These are phyloP conservation scores for Thermophis baileyi DNA, from an alignment of 2,113 vertebrate species.

Conservation along the genomic window DNA sequence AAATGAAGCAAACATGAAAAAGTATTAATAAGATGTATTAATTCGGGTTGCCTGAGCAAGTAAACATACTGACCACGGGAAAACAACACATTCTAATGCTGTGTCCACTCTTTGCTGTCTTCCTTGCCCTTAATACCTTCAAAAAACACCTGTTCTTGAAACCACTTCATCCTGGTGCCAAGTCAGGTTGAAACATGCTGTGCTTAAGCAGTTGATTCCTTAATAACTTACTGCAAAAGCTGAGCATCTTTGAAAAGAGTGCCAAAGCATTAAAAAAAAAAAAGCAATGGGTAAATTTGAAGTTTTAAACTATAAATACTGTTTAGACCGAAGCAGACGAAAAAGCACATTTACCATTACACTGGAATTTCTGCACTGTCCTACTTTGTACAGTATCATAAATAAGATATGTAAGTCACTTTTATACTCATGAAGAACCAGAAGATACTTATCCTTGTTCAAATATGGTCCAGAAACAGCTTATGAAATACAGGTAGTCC, in stretches of 20 bases:
- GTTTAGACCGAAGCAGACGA: background rate
- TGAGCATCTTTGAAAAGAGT: background rate
- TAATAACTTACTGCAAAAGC: slow-evolving; percentile 4
- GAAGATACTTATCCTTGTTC: background rate
- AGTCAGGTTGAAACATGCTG: slow-evolving; percentile 7
- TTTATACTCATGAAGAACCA: background rate
- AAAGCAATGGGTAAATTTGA: slow-evolving; percentile 9
- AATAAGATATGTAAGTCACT: slow-evolving; percentile 9
- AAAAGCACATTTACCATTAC: background rate
- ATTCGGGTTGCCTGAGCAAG: slow-evolving; percentile 21
- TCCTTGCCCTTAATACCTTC: slow-evolving; percentile 26
- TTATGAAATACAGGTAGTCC: background rate
- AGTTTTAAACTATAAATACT: background rate
- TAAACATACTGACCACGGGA: slow-evolving; percentile 8
- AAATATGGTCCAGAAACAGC: background rate
- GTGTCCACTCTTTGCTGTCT: slow-evolving; percentile 18
- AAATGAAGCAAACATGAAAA: background rate
- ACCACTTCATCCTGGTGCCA: slow-evolving; percentile 18
- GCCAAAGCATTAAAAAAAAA: background rate
- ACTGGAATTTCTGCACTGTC: background rate
- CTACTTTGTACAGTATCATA: background rate
- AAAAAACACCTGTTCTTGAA: slow-evolving; percentile 40
- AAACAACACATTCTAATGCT: slow-evolving; percentile 41
- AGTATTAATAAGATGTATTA: slow-evolving; percentile 37
- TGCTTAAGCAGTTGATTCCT: slow-evolving; percentile 32